Base-by-base conservation (phyloP, 2,797 vertebrate genomes). In the Sarcoramphus papa region DNA sequence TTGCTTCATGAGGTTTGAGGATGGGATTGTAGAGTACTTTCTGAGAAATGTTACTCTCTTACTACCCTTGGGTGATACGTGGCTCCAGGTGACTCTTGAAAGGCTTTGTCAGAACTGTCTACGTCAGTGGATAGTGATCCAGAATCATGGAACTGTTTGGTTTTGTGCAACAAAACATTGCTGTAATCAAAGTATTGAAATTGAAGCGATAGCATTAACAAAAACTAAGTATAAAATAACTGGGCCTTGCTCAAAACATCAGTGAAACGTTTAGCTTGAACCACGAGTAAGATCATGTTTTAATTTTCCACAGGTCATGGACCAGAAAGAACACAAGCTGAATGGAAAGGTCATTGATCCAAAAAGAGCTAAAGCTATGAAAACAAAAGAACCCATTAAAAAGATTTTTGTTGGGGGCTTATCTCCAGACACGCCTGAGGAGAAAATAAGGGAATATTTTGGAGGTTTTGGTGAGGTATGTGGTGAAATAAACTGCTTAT, bases 321-420 rank as follows among this genome's bases (percentile, higher is more conserved):
- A 99, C 93, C 99, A 99, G 96, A 99, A 99, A 94, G 99, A 99
- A 93, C 99, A 99, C 97, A 99, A 99, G 97, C 98, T 99, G 91
- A 99, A 99, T 89, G 99, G 99, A 77, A 99, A 99, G 96, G 99
- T 99, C 94, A 99, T 99, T 86, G 99, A 99, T 97, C 99, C 99
- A 67, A 99, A 99, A 98, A 99, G 99, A 98, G 99, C 99, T 95
- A 99, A 99, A 98, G 99, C 99, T 88, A 99, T 99, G 99, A 99
- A 99, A 98, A 99, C 99, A 97, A 99, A 99, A 98, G 99, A 99
- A 95, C 99, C 99, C 0, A 98, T 99, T 59, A 99, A 99, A 98
- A 99, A 99, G 98, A 99, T 99, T 97, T 99, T 99, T 98, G 99
- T 99, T 43, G 99, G 99, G 27, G 99, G 99, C 45, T 98, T 99